These are phyloP conservation scores for Cephus nigrinus DNA, from an alignment of 2,888 invertebrate genomes.

Conservation along the genomic window DNA sequence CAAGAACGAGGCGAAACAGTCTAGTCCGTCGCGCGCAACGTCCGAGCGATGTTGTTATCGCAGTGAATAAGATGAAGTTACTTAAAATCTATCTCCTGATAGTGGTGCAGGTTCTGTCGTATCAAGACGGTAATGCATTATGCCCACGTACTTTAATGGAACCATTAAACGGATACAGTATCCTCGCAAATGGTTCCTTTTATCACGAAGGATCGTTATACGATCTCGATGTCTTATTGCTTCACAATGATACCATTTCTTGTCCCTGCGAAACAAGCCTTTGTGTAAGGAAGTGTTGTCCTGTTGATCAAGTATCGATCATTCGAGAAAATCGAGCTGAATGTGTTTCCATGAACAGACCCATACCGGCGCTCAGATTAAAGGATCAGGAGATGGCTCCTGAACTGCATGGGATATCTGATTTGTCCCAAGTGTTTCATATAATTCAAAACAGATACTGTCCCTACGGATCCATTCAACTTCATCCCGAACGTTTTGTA, in stretches of 20 bases:
- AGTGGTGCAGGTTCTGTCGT: neutral
- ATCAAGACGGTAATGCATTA: neutral
- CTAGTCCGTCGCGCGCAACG: neutral
- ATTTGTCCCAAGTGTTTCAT: constrained; percentile 27
- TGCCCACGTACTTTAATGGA: neutral
- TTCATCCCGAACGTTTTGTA: constrained; percentile 36
- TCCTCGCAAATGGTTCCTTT: neutral
- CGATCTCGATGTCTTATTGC: neutral
- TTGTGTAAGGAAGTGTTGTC: neutral
- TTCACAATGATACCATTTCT: neutral
- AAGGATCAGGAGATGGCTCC: neutral
- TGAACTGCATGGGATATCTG: neutral
- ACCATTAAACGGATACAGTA: neutral
- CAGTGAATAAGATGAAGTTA: neutral
- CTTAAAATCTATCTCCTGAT: neutral
- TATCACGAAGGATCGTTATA: neutral
- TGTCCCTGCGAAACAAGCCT: neutral
- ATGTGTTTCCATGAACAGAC: neutral
- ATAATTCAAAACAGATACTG: constrained; percentile 37
- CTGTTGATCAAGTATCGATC: neutral
- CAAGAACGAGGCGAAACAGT: neutral
- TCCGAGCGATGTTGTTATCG: neutral
- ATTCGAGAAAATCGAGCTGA: neutral
- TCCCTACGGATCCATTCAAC: constrained; percentile 26
- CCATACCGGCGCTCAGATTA: neutral